Evolutionary conservation across 1,140 invertebrate genomes (phyloP), one percentile per base, ranked within the genome.

Genomic region (Scaptomyza graminum): DNA sequence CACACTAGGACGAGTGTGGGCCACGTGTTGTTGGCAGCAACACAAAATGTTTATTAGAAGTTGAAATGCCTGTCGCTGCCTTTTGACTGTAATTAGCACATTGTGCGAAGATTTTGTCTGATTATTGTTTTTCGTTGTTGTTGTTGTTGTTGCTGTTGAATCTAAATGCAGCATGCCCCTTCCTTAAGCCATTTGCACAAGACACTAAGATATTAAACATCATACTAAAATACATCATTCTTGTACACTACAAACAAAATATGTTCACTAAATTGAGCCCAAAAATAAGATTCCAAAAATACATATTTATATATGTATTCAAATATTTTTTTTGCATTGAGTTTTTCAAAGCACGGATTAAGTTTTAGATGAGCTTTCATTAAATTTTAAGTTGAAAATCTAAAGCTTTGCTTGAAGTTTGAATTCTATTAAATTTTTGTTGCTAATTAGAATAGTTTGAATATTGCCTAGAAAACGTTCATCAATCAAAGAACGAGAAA

Each of bases 41-140:
- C 31, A 46, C 18, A 64, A 41, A 34, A 64, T 72, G 69, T 72
- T 72, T 72, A 67, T 72, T 72, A 72, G 64, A 72, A 72, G 69
- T 51, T 67, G 75, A 76, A 49, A 61, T 78, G 73, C 51, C 70
- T 74, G 79, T 82, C 74, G 79, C 76, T 81, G 76, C 66, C 78
- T 75, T 66, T 54, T 59, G 79, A 68, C 72, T 76, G 80, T 84
- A 84, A 84, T 84, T 84, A 84, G 80, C 80, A 84, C 80, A 84
- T 84, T 84, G 81, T 81, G 70, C 54, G 52, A 44, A 52, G 37
- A 60, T 54, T 66, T 34, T 34, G 7, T 34, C 31, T 34, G 31
- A 34, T 34, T 34, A 34, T 41, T 41, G n/a, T n/a, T 41, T 41
- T 13, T 41, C n/a, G 41, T 12, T 47, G 9, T 3, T 41, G 0